Base-by-base conservation (phyloP, 2,888 invertebrate genomes). In the Marronus borbonicus region DNA sequence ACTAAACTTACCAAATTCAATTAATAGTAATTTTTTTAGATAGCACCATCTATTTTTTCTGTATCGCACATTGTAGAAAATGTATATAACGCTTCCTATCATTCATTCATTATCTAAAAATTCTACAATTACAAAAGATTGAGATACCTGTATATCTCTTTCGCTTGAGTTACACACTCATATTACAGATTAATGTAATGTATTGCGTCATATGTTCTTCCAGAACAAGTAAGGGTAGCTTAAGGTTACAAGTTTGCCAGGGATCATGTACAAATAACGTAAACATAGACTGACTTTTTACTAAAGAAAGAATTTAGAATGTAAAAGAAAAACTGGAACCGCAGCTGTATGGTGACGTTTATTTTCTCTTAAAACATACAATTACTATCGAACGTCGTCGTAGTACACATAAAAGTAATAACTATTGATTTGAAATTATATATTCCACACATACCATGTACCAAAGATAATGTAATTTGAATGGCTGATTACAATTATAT, bases 331-430 rank as follows among this genome's bases (percentile, higher is more conserved):
- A 68, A 24, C 24, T 68, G 50, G 68, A 68, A 60, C 28, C 28
- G 60, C 44, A 14, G 17, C 49, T n/a, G 49, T 39, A 65, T 39
- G 17, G 17, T 12, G 8, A 39, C 4, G 17, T n/a, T 55, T 50
- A 50, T 68, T 68, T 68, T 68, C 68, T 68, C 68, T 28, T 68
- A 12, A 68, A 68, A 68, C 68, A 49, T 68, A 28, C 24, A 68
- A 68, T 68, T 68, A 50, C 50, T n/a, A 24, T 20, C 50, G 17
- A 58, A 20, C 17, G n/a, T 52, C 3, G 8, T 8, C 24, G 50
- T 24, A 36, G 39, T 44, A 17, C 44, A 14, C 65, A 10, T n/a
- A 36, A 17, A 17, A 39, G 14, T 39, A 62, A 62, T 17, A 36
- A 3, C 5, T 36, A 39, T 39, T n/a, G 65, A 65, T 65, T 3